Conservation (phyloP, 2,797 vertebrate species). For the Phrynocephalus guinanensis region DNA sequence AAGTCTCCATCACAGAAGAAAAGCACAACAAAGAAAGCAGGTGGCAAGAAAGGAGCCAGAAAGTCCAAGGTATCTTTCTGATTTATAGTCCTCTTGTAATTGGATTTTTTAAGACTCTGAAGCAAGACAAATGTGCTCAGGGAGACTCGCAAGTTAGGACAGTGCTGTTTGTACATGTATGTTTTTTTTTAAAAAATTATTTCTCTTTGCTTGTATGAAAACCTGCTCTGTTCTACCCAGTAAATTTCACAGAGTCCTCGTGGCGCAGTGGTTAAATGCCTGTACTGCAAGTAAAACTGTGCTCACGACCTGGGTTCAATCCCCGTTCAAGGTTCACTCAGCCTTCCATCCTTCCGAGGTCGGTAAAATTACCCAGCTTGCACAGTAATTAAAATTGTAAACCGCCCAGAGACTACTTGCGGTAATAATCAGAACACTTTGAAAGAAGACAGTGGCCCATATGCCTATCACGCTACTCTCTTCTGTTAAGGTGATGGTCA, state of each 20-base stretch:
- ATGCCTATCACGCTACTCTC: neutral
- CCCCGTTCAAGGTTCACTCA: too few species aligned
- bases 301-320: too few species aligned
- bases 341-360: too few species aligned
- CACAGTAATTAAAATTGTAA: too few species aligned
- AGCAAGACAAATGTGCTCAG: neutral
- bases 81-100: neutral
- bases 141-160: neutral
- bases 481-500: neutral
- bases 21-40: conserved; percentile 84
- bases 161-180: neutral
- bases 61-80: conserved; percentile 86
- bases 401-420: too few species aligned
- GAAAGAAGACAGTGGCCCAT: neutral
- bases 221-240: neutral
- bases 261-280: too few species aligned
- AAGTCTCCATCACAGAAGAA: conserved; percentile 90
- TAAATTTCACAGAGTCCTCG: neutral
- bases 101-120: neutral
- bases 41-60: conserved; percentile 86
- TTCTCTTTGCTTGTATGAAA: neutral
- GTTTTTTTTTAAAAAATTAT: too few species aligned
- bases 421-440: too few species aligned
- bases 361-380: too few species aligned
- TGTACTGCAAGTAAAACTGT: too few species aligned